These are phyloP conservation scores for Macropodus opercularis DNA, from an alignment of 2,797 vertebrate genomes.

Conservation along the genomic window DNA sequence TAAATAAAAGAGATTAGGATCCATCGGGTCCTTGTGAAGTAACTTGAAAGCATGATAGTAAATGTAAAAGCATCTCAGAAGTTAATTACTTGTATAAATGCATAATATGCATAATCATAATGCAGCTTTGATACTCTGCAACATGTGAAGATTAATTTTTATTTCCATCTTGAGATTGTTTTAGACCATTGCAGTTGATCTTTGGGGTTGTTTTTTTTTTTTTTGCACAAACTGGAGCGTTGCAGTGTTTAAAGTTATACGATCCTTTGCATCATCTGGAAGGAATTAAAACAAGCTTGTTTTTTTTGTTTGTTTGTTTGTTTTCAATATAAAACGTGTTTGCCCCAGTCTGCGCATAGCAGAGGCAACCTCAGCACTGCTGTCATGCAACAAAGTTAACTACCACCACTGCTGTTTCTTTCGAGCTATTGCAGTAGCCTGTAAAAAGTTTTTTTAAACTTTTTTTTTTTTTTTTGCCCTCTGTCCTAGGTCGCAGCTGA, in stretches of 20 bases:
- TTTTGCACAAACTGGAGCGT: background rate
- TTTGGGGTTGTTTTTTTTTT: background rate
- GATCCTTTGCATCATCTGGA: background rate
- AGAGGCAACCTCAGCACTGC: slow-evolving; percentile 30
- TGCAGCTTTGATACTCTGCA: no score
- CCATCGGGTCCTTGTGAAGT: no score
- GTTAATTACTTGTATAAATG: no score
- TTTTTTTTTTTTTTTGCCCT: slow-evolving; percentile 63
- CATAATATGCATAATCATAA: no score
- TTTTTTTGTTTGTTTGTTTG: slow-evolving; percentile 11
- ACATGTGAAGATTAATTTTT: no score
- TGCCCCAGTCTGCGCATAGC: slow-evolving; percentile 44
- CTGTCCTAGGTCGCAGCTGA: slow-evolving; percentile 84
- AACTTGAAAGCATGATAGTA: no score
- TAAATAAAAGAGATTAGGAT: no score
- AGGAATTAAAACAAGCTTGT: slow-evolving; percentile 13
- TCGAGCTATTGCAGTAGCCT: slow-evolving; percentile 70
- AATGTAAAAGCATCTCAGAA: background rate
- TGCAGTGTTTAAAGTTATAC: background rate
- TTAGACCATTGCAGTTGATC: no score
- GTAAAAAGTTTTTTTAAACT: slow-evolving; percentile 73
- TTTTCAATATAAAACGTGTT: slow-evolving; percentile 26
- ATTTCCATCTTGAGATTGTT: no score
- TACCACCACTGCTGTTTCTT: slow-evolving; percentile 60
- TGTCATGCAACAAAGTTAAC: slow-evolving; percentile 67